These are phyloP conservation scores for Microplitis deprimator DNA, from an alignment of 2,888 invertebrate genomes.

Conservation along the genomic window DNA sequence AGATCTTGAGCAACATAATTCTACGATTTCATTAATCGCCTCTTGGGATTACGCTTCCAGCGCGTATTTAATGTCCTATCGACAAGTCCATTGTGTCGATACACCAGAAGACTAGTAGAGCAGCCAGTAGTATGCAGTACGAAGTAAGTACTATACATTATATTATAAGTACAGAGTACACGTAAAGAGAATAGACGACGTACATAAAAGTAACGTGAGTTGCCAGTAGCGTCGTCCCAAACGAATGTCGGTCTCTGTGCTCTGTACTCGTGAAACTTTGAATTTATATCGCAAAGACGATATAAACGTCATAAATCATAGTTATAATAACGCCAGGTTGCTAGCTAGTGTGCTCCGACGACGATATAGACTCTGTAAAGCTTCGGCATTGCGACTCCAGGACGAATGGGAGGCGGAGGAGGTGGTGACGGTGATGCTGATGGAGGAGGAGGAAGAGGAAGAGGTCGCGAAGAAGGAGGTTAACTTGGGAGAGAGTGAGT, in stretches of 20 bases:
- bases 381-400: slow-evolving; percentile 44
- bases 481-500: slow-evolving; percentile 33
- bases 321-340: slow-evolving; percentile 60
- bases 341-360: not conserved
- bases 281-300: slow-evolving; percentile 66
- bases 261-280: slow-evolving; percentile 59
- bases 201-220: not conserved
- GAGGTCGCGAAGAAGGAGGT: not conserved
- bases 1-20: not conserved
- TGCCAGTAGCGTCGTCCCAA: not conserved
- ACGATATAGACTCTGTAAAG: slow-evolving; percentile 35
- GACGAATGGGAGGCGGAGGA: slow-evolving; percentile 29
- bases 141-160: not conserved
- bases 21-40: not conserved
- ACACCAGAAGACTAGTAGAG: not conserved
- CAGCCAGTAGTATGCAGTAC: not conserved
- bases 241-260: slow-evolving; percentile 14
- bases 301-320: slow-evolving; percentile 65
- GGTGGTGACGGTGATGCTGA: slow-evolving; percentile 32
- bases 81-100: slow-evolving; percentile 1
- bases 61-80: not conserved
- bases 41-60: not conserved
- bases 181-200: not conserved
- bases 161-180: not conserved
- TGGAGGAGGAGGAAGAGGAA: slow-evolving; percentile 6